Evolutionary conservation across 2,113 vertebrate genomes (phyloP), one percentile per base, ranked within the genome.

Genomic region (Rhinoderma darwinii): DNA sequence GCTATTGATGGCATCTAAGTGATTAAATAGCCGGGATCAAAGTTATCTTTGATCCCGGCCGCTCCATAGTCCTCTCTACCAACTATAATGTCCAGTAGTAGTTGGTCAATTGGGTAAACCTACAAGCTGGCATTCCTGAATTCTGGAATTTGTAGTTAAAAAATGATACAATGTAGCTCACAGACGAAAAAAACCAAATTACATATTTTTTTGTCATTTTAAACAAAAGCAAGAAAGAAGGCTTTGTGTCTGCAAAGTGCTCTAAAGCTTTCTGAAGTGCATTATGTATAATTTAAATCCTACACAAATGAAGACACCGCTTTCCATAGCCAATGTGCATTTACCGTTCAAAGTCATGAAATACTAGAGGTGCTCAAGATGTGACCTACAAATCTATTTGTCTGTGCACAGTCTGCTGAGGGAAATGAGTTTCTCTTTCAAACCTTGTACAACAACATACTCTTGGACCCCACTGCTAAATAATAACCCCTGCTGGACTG

Each of bases 331-430:
- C 15, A 35, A 72, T 39, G 32, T 72, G 35, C 32, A 39, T 22
- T 72, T 72, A 72, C 17, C 39, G 18, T 22, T 39, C 32, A 20
- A 39, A 72, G 68, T 39, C 35, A 72, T 39, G 18, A 72, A 39
- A 22, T 72, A 37, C 35, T 22, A 39, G 68, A 72, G 18, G 68
- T 72, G 35, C 35, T 72, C 32, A 72, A 72, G 32, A 37, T 72
- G 68, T 39, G 68, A 72, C 68, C 68, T 72, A 37, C 68, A 72
- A 72, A 43, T 43, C 22, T 44, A 44, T 44, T 74, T 74, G 37
- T 74, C 30, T 68, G 27, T 68, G 30, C 63, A 68, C 63, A 20
- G 66, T 70, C 68, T 72, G 32, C 35, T 30, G 27, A 37, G 18
- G 32, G 37, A 20, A 37, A 37, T 43, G 39, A 39, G 25, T 41